Percentiles rank a stretch among this genome's conserved stretches.
Conservation (phyloP, 2,888 invertebrate genomes). For the Pogonocherus hispidulus region DNA sequence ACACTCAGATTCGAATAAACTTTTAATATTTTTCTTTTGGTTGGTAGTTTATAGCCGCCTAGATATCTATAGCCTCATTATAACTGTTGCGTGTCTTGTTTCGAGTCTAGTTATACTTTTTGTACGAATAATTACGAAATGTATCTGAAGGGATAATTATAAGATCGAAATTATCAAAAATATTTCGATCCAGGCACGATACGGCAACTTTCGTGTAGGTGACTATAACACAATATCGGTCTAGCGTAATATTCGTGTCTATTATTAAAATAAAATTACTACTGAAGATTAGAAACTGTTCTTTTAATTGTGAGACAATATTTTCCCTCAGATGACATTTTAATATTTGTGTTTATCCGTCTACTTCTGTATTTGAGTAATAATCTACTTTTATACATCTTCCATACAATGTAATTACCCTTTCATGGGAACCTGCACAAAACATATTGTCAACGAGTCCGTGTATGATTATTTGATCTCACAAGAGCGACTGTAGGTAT, state of each 20-base stretch:
- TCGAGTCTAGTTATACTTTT: slow-evolving; percentile 24
- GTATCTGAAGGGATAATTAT: slow-evolving; percentile 39
- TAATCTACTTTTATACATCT: slow-evolving; percentile 44
- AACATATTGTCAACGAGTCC: slow-evolving; percentile 45
- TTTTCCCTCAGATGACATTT: slow-evolving; percentile 49
- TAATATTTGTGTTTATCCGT: slow-evolving; percentile 48
- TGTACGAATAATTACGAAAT: slow-evolving; percentile 38
- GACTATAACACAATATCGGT: not conserved
- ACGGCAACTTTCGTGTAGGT: slow-evolving; percentile 19
- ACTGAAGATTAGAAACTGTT: slow-evolving; percentile 32
- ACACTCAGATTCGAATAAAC: slow-evolving; percentile 32
- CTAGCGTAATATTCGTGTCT: slow-evolving; percentile 5
- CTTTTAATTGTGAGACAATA: slow-evolving; percentile 45
- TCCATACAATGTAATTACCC: slow-evolving; percentile 44
- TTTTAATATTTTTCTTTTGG: slow-evolving; percentile 6
- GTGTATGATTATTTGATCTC: slow-evolving; percentile 45
- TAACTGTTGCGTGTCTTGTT: slow-evolving; percentile 30
- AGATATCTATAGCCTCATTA: slow-evolving; percentile 27
- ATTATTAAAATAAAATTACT: slow-evolving; percentile 30
- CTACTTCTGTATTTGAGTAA: slow-evolving; percentile 34
- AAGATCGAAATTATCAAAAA: slow-evolving; percentile 45
- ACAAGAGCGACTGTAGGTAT: slow-evolving; percentile 27
- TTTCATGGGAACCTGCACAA: slow-evolving; percentile 49
- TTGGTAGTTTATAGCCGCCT: slow-evolving; percentile 6
- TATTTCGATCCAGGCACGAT: slow-evolving; percentile 39